Evolutionary conservation across 2,888 invertebrate genomes (phyloP), one percentile per base, ranked within the genome.

Genomic region (Volucella inflata): DNA sequence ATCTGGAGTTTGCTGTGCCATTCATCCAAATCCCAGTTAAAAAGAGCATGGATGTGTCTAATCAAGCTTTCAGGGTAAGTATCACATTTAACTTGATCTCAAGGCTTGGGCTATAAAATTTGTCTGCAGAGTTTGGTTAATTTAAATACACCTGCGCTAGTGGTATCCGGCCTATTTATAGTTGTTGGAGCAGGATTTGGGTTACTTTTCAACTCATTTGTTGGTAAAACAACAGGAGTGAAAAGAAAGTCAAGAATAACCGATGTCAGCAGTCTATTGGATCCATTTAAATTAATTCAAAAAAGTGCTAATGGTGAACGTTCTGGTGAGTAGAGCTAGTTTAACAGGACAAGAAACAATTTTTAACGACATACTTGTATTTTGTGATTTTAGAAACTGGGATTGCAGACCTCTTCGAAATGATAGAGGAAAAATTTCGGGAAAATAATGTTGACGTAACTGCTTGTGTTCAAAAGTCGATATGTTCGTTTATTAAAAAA

Each of bases 401-500:
- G 8, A 53, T 90, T 2, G 87, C 88, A n/a, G 88, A 90, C 40
- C 87, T 89, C 0, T 60, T 94, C 87, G 90, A 92, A 10, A 91
- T 92, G 30, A 89, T 95, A 40, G 94, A 95, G 84, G 92, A 93
- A 53, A 91, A 93, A 11, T 89, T 95, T 57, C 92, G 93, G 0
- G 93, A 93, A 77, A 93, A 94, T 83, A 93, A 95, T 57, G 93
- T 95, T 17, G 94, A 95, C 89, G 91, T 94, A 2, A 93, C 94
- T 0, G 93, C 93, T 0, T 95, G 95, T 88, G 92, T 94, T 87
- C 95, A 95, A 90, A 92, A 94, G 71, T 92, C 93, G 4, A 92
- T 94, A 40, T 95, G 95, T 87, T 92, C 92, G 87, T 91, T 92
- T 70, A 91, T 94, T 12, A 92, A 93, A 71, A 91, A 90, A 0